Percentiles rank a stretch among this genome's conserved stretches.
These are phyloP conservation scores for Campylorhamphus procurvoides DNA, from an alignment of 2,113 vertebrate genomes.

Conservation along the genomic window DNA sequence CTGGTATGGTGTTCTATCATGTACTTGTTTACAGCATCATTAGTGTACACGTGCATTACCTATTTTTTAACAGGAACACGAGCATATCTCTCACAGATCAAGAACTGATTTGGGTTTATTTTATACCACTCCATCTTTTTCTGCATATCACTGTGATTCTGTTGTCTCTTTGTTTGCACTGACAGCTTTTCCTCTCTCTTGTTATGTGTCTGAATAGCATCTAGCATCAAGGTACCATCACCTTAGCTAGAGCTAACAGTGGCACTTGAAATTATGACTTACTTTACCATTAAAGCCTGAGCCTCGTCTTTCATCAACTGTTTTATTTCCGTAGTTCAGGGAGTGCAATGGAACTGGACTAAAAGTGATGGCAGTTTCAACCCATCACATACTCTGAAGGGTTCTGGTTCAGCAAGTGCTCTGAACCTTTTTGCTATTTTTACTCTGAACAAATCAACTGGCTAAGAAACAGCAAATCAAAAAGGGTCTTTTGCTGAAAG, in stretches of 20 bases:
- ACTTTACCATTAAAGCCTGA: background rate
- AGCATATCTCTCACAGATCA: background rate
- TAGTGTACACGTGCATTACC: background rate
- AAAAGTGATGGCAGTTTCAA: conserved; percentile 10
- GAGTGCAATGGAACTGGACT: background rate
- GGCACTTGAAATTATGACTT: background rate
- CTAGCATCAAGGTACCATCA: background rate
- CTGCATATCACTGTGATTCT: background rate
- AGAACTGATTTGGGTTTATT: background rate
- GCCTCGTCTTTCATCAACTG: background rate
- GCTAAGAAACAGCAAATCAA: background rate
- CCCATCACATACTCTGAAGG: background rate
- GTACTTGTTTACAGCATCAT: background rate
- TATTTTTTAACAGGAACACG: background rate
- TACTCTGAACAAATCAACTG: background rate
- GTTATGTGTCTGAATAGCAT: background rate
- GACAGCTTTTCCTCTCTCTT: background rate
- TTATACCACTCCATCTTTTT: background rate
- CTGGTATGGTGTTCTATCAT: background rate
- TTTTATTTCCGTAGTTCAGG: background rate
- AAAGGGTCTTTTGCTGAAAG: background rate
- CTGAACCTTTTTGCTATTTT: background rate
- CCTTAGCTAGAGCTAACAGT: background rate
- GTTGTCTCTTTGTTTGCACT: background rate
- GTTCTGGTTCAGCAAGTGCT: conserved; percentile 10